A percentile compares a stretch with the other conserved stretches of the same genome.
Conservation (phyloP, 2,113 vertebrate genomes). For the Puntigrus tetrazona region DNA sequence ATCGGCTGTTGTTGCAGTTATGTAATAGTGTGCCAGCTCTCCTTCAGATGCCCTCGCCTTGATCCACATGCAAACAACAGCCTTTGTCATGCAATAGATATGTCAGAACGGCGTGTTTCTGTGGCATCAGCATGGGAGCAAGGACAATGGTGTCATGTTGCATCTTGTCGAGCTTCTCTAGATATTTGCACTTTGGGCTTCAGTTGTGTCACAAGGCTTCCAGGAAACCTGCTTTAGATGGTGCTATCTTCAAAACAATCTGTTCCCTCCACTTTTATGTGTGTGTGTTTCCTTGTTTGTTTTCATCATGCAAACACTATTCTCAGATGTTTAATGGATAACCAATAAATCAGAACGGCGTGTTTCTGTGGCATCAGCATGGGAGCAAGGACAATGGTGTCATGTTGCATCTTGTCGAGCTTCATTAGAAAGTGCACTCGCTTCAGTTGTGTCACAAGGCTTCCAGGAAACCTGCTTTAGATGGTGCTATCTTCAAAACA, state of each 20-base stretch:
- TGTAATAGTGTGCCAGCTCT: no score
- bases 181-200: constrained; percentile 62
- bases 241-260: constrained; percentile 65
- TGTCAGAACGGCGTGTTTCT: constrained; percentile 9
- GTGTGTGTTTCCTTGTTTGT: constrained; percentile 50
- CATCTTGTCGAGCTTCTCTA: constrained; percentile 70
- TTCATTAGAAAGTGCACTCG: constrained; percentile 68
- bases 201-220: constrained; percentile 63
- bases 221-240: constrained; percentile 65
- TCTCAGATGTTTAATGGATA: constrained; percentile 66
- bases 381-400: constrained; percentile 58
- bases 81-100: background rate
- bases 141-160: constrained; percentile 55
- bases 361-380: constrained; percentile 37
- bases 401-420: constrained; percentile 64
- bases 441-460: constrained; percentile 59
- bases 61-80: no score
- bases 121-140: constrained; percentile 55
- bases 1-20: background rate
- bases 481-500: constrained; percentile 63
- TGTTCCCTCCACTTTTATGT: constrained; percentile 48
- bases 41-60: no score
- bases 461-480: constrained; percentile 68
- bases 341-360: no score
- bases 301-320: constrained; percentile 46